Conservation (phyloP, 2,113 vertebrate species). For the Callorhinus ursinus region DNA sequence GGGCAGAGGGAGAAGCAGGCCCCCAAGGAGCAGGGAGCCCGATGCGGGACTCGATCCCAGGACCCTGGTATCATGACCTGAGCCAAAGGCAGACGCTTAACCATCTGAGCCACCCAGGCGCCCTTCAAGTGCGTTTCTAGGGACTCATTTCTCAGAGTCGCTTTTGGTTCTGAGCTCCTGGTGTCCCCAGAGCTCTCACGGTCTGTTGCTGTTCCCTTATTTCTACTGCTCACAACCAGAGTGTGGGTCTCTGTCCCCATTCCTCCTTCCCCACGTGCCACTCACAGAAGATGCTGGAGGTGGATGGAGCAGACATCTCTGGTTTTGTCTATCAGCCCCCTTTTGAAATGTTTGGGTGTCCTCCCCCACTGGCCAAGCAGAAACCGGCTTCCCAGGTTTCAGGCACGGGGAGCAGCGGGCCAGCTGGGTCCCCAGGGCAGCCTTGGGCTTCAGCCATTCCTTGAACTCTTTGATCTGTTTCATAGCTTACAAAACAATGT, state of each 20-base stretch:
- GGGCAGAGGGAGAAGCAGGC: too few relatives aligned
- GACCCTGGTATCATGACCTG: too few relatives aligned
- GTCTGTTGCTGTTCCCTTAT: not conserved
- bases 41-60: too few relatives aligned
- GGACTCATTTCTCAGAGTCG: not conserved
- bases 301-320: not conserved
- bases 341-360: not conserved
- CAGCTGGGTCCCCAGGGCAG: accelerated
- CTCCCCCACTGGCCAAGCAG: not conserved
- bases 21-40: too few relatives aligned
- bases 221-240: not conserved
- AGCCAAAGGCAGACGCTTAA: too few relatives aligned
- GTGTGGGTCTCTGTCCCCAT: not conserved
- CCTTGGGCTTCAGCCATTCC: not conserved
- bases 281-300: not conserved
- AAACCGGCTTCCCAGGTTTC: not conserved
- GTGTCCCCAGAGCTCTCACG: not conserved
- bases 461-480: not conserved
- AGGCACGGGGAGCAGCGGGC: not conserved
- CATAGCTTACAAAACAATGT: not conserved
- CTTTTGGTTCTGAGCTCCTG: not conserved
- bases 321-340: not conserved
- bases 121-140: not conserved
- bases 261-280: too few relatives aligned
- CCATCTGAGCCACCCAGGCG: too few relatives aligned